Evolutionary conservation across 2,113 vertebrate genomes (phyloP).

Genomic region (Dipodomys stephensi): DNA sequence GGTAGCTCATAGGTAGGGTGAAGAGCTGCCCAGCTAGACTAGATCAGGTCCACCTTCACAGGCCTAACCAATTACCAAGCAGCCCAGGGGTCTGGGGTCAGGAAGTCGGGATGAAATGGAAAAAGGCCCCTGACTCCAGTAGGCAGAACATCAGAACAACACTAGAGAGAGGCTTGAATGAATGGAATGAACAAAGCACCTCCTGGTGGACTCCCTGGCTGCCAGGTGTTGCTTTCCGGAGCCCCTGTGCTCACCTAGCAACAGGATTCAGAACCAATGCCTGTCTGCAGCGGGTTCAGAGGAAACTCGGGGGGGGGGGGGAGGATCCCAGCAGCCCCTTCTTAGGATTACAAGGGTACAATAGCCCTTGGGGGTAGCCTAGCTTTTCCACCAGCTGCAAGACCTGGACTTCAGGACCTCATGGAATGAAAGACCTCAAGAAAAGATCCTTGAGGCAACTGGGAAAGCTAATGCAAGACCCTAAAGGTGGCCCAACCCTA

Average conservation of each 20-base stretch:
- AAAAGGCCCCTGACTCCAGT: neutral
- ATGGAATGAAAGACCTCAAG: too few relatives aligned
- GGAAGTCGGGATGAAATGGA: neutral
- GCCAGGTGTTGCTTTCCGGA: neutral
- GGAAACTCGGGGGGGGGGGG: too few relatives aligned
- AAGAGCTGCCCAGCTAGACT: neutral
- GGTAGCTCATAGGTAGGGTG: neutral
- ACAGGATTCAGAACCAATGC: neutral
- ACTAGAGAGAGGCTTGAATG: neutral
- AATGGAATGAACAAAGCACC: constrained; percentile 60
- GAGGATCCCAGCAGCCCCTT: neutral
- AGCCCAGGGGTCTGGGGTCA: neutral
- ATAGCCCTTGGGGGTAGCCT: neutral
- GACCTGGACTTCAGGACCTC: neutral
- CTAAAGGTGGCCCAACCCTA: neutral
- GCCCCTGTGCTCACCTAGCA: neutral
- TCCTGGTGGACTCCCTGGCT: neutral
- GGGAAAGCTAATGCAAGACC: constrained; percentile 5
- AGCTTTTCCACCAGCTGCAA: neutral
- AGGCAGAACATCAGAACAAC: neutral
- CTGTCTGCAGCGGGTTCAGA: neutral
- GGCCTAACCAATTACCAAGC: neutral
- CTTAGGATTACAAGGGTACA: constrained; percentile 9
- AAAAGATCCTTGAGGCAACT: neutral
- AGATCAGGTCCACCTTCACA: neutral